A percentile compares a stretch with the other conserved stretches of the same genome.
These are phyloP conservation scores for Nephrotoma appendiculata DNA, from an alignment of 2,888 invertebrate genomes.

Conservation along the genomic window DNA sequence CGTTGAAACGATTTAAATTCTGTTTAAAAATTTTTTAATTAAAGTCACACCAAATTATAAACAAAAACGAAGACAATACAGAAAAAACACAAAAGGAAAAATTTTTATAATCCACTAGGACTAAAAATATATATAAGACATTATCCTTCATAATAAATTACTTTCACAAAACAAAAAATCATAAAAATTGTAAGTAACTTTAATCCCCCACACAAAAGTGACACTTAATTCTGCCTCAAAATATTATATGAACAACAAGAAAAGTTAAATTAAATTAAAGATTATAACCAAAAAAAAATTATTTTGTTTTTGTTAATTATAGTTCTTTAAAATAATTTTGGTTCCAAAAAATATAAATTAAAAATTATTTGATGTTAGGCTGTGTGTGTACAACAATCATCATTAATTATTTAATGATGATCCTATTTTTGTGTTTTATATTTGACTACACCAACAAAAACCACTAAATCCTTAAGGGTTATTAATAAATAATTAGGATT, in stretches of 20 bases:
- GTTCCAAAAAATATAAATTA: background rate
- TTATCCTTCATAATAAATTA: background rate
- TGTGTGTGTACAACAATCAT: background rate
- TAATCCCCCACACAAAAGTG: background rate
- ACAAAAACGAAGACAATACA: background rate
- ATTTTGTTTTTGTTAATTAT: background rate
- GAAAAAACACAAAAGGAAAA: background rate
- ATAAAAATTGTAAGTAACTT: background rate
- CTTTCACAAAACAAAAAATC: background rate
- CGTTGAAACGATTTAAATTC: background rate
- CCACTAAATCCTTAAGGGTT: background rate
- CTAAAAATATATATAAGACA: background rate
- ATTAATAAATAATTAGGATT: background rate
- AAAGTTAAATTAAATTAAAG: background rate
- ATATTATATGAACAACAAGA: background rate
- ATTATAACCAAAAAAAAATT: background rate
- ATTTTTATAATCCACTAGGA: background rate
- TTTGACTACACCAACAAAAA: background rate
- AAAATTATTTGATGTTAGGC: background rate
- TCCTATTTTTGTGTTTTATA: background rate
- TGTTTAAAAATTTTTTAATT: background rate
- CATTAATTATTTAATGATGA: background rate
- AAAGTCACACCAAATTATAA: background rate
- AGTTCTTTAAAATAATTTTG: background rate
- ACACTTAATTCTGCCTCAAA: background rate